Evolutionary conservation across 2,113 vertebrate genomes (phyloP).

Genomic region (Sporophila hypoxantha): DNA sequence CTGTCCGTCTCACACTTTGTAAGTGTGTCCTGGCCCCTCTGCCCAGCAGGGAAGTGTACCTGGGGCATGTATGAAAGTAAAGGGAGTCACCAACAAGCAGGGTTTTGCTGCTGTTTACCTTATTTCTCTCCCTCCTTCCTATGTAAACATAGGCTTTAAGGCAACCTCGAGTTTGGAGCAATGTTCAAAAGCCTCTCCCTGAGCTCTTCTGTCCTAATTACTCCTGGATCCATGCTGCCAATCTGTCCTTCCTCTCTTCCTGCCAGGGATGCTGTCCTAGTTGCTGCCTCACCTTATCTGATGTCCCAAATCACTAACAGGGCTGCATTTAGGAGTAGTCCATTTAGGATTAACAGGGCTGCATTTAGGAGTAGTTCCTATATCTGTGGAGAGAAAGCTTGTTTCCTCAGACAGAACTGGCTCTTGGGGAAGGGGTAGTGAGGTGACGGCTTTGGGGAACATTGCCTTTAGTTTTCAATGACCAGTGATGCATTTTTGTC

Average conservation of each 20-base stretch:
- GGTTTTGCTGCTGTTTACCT: background rate
- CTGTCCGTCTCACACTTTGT: background rate
- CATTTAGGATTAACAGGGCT: background rate
- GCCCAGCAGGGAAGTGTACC: background rate
- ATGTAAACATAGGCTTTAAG: background rate
- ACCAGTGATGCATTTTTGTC: background rate
- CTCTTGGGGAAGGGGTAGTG: background rate
- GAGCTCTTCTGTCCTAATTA: background rate
- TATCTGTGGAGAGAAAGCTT: background rate
- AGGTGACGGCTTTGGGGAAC: background rate
- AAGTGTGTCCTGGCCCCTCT: background rate
- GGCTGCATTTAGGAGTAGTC: background rate
- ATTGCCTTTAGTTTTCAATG: background rate
- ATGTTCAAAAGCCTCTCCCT: background rate
- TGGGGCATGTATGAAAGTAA: background rate
- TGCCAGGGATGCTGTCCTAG: background rate
- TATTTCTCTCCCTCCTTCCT: background rate
- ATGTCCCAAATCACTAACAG: background rate
- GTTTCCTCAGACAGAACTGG: background rate
- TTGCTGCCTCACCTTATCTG: background rate
- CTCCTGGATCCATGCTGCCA: background rate
- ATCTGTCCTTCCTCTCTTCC: background rate
- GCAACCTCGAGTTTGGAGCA: background rate
- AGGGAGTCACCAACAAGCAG: background rate
- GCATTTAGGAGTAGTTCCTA: background rate